Evolutionary conservation across 2,113 vertebrate genomes (phyloP), one percentile per base, ranked within the genome.

Genomic region (Callipepla squamata): DNA sequence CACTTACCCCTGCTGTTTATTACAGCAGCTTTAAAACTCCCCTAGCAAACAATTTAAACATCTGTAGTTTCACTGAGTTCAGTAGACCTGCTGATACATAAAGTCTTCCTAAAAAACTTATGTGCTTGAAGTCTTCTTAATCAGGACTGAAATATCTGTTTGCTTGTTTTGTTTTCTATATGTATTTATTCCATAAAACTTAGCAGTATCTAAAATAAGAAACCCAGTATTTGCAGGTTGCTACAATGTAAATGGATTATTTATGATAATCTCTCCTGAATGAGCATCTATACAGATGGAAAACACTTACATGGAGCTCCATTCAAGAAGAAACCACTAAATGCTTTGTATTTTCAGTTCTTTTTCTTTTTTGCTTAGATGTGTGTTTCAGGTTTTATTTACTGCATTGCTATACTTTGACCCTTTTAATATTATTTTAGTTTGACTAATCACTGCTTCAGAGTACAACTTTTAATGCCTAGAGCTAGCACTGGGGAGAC

Each of bases 201-300:
- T 80, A 87, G 47, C 36, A 85, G 22, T 70, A 42, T 72, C 85
- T 92, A 55, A 93, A 90, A 61, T 80, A 74, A 85, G 62, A 77
- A 92, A 87, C 20, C 5, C 18, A 15, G 34, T 63, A 58, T 44
- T 81, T 87, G 50, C 59, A 89, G 63, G 20, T 65, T 58, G 28
- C 70, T 89, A 32, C 26, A 75, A 32, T 65, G 18, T 55, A 61
- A 78, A 62, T 40, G 25, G 6, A 7, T 70, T 87, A 38, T 47
- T 87, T 89, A 89, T 65, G 25, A 16, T 72, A 67, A 77, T 90
- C 34, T 45, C 14, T 85, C 3, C 47, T 57, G 26, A 0, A 0
- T 83, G 58, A 7, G 2, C 36, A 8, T 94, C 19, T 66, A 13
- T 47, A 18, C 47, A 9, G 61, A 34, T 2, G 72, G 36, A 85